phyloP scores from a whole-genome alignment of 2,797 vertebrate genomes.

The Phataginus tetradactyla region DNA sequence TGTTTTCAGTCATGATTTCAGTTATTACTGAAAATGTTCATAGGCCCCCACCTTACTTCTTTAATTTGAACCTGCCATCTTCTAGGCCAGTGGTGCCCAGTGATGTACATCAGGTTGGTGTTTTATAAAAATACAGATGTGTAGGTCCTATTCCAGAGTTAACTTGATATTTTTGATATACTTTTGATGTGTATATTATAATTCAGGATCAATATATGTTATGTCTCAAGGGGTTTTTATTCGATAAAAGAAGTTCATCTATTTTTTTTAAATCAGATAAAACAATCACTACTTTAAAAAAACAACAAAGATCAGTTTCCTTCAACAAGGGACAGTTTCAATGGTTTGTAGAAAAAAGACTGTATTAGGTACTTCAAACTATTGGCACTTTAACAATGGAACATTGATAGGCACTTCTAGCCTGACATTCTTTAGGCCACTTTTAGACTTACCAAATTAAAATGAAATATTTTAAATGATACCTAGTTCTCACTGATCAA shows the following conservation, averaged over 20 bases:
- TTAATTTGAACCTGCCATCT: background rate
- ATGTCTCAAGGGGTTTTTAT: background rate
- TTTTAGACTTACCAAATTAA: background rate
- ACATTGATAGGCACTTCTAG: background rate
- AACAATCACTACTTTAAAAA: background rate
- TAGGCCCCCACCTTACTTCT: background rate
- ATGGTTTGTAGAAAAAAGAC: background rate
- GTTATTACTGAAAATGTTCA: constrained; percentile 28
- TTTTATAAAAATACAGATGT: background rate
- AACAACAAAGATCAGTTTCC: background rate
- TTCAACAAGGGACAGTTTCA: background rate
- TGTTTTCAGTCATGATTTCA: background rate
- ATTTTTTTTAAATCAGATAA: background rate
- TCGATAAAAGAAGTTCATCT: background rate
- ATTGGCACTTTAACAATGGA: background rate
- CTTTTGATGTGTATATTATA: background rate
- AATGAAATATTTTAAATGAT: background rate
- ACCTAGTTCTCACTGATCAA: background rate
- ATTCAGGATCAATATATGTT: background rate
- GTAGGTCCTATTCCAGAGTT: background rate
- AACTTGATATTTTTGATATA: background rate
- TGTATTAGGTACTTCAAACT: background rate
- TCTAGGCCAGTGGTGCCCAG: background rate
- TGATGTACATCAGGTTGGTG: background rate
- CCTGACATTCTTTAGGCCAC: background rate